phyloP scores from a whole-genome alignment of 2,113 vertebrate genomes.

The Phylloscopus trochiloides region DNA sequence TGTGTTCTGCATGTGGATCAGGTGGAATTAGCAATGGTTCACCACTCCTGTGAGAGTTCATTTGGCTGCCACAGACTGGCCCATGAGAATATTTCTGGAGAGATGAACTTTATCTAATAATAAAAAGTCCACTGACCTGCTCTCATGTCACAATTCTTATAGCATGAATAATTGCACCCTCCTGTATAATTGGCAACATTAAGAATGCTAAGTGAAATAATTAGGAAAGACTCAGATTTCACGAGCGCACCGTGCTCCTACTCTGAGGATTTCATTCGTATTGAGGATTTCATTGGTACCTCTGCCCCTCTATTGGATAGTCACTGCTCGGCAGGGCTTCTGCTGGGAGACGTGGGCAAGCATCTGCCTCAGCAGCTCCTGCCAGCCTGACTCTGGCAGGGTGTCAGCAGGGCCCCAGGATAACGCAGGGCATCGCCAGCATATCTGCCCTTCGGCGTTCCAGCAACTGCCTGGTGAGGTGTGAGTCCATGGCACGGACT shows the following conservation, averaged over 20 bases:
- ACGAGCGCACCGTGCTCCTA: not conserved
- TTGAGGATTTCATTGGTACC: not conserved
- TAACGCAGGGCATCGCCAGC: not conserved
- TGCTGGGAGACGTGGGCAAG: conserved; percentile 6
- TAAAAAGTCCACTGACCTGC: conserved; percentile 46
- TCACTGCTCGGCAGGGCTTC: not conserved
- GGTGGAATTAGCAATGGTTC: not conserved
- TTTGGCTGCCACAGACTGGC: not conserved
- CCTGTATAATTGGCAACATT: conserved; percentile 53
- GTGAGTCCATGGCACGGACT: rapidly evolving
- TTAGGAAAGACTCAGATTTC: conserved; percentile 4
- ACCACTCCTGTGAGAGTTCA: conserved; percentile 29
- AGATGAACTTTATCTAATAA: conserved; percentile 56
- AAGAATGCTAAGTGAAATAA: conserved; percentile 43
- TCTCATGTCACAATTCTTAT: conserved; percentile 15
- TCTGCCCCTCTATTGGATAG: not conserved
- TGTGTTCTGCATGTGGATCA: not conserved
- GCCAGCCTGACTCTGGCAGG: conserved; percentile 49
- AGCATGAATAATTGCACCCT: conserved; percentile 36
- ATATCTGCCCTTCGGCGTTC: not conserved
- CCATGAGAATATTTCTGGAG: conserved; percentile 42
- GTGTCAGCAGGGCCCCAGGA: conserved; percentile 18
- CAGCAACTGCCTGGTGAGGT: not conserved
- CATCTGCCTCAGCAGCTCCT: conserved; percentile 29
- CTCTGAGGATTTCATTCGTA: not conserved